phyloP scores from a whole-genome alignment of 2,888 invertebrate genomes.

The Drosophila incognita region DNA sequence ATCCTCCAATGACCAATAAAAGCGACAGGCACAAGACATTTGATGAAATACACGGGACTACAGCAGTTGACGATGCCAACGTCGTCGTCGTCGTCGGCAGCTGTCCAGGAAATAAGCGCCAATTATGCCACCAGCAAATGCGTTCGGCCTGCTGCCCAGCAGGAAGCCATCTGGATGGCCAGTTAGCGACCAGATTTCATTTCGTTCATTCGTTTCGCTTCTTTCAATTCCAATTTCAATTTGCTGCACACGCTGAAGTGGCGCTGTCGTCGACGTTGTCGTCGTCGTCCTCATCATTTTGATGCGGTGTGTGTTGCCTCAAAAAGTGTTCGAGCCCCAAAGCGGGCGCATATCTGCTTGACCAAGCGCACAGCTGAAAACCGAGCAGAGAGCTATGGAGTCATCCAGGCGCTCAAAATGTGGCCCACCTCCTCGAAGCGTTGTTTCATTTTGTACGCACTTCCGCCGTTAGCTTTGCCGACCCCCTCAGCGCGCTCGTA shows the following conservation, averaged over 20 bases:
- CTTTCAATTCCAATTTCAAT: slow-evolving; percentile 81
- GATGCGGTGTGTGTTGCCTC: slow-evolving; percentile 51
- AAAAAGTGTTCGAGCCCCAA: slow-evolving; percentile 39
- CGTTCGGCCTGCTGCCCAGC: slow-evolving; percentile 63
- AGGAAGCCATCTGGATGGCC: slow-evolving; percentile 76
- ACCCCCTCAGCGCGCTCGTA: slow-evolving; percentile 61
- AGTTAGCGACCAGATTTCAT: slow-evolving; percentile 77
- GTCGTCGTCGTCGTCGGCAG: slow-evolving; percentile 54
- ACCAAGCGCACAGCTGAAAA: slow-evolving; percentile 70
- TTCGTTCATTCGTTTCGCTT: slow-evolving; percentile 68
- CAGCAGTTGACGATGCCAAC: slow-evolving; percentile 13
- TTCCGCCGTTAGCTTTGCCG: slow-evolving; percentile 65
- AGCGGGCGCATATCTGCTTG: slow-evolving; percentile 68
- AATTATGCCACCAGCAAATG: slow-evolving; percentile 82
- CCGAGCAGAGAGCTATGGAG: slow-evolving; percentile 15
- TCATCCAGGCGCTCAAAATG: slow-evolving; percentile 39
- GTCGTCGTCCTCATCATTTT: slow-evolving; percentile 42
- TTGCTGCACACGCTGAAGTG: slow-evolving; percentile 74
- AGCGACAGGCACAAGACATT: slow-evolving; percentile 66
- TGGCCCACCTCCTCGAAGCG: slow-evolving; percentile 25
- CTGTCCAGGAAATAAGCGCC: slow-evolving; percentile 82
- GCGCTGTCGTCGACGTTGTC: slow-evolving; percentile 45
- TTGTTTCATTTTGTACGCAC: slow-evolving; percentile 81
- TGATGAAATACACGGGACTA: slow-evolving; percentile 64
- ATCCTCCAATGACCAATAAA: slow-evolving; percentile 78